Evolutionary conservation across 2,113 vertebrate genomes (phyloP).

Genomic region (Aphyosemion australe): DNA sequence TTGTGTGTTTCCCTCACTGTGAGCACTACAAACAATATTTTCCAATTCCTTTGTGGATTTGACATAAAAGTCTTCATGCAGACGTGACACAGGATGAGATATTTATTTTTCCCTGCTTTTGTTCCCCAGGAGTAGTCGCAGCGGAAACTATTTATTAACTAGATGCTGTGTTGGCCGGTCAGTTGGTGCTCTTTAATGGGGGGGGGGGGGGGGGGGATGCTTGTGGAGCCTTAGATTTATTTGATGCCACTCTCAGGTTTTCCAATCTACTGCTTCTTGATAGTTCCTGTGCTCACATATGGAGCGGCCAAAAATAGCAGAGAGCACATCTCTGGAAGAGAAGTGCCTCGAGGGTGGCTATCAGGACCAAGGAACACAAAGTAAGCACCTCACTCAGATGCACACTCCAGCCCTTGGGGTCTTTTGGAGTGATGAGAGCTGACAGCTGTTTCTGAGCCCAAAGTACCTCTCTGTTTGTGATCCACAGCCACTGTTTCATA

Average conservation of each 20-base stretch:
- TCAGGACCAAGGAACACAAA: conserved; percentile 73
- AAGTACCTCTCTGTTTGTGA: conserved; percentile 68
- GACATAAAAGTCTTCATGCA: conserved; percentile 51
- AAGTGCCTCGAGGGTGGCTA: conserved; percentile 75
- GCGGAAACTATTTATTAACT: conserved; percentile 69
- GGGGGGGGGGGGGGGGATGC: conserved; percentile 13
- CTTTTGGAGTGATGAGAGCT: conserved; percentile 73
- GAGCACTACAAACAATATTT: conserved; percentile 38
- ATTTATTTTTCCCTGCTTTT: conserved; percentile 50
- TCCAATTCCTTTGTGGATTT: conserved; percentile 34
- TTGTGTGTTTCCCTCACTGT: conserved; percentile 28
- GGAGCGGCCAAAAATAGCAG: conserved; percentile 67
- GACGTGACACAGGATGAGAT: conserved; percentile 41
- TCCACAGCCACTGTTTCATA: conserved; percentile 47
- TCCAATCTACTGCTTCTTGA: conserved; percentile 73
- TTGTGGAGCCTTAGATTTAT: conserved; percentile 66
- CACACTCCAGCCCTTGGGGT: conserved; percentile 66
- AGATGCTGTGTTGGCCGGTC: conserved; percentile 60
- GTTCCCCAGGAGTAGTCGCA: conserved; percentile 53
- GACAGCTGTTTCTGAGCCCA: conserved; percentile 72
- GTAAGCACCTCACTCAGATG: conserved; percentile 74
- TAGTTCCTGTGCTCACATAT: conserved; percentile 63
- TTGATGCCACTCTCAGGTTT: conserved; percentile 71
- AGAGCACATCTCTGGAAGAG: conserved; percentile 69
- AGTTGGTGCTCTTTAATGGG: conserved; percentile 61